Evolutionary conservation across 2,888 invertebrate species (phyloP), one percentile per base, ranked within the genome.

Genomic region (Eupithecia insigniata): DNA sequence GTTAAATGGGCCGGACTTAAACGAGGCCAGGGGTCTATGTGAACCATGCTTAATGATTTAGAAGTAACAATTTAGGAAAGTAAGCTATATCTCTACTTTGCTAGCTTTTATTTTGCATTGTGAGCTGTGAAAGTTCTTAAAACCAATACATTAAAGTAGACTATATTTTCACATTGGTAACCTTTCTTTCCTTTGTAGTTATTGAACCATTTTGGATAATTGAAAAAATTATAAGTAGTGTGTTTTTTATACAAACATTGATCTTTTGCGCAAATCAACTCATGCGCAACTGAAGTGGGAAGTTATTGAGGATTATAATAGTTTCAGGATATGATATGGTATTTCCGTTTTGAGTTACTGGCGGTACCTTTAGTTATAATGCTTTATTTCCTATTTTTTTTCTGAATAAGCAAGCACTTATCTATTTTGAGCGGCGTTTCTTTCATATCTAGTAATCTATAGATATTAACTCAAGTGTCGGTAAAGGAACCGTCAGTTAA

Each of bases 1-100:
- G 88, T 89, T 92, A 92, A 85, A 94, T 94, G 93, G 93, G 89
- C 87, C 93, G 90, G 84, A 86, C 90, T 85, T 91, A 90, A 92
- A 90, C 87, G 89, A 82, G 79, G 81, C 83, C 84, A 69, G 86
- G 64, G 74, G 64, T 69, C 72, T 84, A 88, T 93, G 92, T 92
- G 92, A 89, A 92, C 89, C 84, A 79, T 86, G 92, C 89, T 86
- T 94, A 93, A 93, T 93, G 93, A 92, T 87, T 89, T 87, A 90
- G 92, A 92, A 93, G 84, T 85, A 84, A 84, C 83, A 71, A 70
- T 7, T 36, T 16, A 26, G 14, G 16, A 64, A 64, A 36, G n/a
- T 64, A 39, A 36, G 34, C 64, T 64, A 36, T 64, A 36, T 36
- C 14, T 64, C n/a, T 34, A 22, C 14, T n/a, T 1, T 2, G 7